Percentiles rank a stretch among this genome's conserved stretches.
Evolutionary conservation across 2,888 invertebrate species (phyloP).

Genomic region (Agrochola lychnidis): DNA sequence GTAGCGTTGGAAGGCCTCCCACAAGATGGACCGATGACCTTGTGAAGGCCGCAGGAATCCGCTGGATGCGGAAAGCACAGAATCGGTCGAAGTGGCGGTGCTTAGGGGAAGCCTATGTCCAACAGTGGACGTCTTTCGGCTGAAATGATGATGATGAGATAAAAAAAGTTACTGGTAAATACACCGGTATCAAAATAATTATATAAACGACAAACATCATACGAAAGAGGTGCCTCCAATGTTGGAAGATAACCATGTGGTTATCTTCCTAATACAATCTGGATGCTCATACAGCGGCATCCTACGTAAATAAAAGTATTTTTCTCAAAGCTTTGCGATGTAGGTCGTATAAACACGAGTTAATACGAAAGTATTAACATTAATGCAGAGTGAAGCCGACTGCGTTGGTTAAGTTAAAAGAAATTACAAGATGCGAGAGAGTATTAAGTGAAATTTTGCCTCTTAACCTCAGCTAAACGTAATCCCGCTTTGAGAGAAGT

Average conservation of each 20-base stretch:
- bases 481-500: constrained; percentile 73
- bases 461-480: constrained; percentile 72
- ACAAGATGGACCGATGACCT: too few relatives aligned
- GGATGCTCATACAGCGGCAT: constrained; percentile 7
- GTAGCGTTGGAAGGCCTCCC: too few relatives aligned
- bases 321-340: constrained; percentile 37
- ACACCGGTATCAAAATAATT: background rate
- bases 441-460: constrained; percentile 71
- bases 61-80: too few relatives aligned
- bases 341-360: constrained; percentile 39
- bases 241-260: too few relatives aligned
- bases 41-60: too few relatives aligned
- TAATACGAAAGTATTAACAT: constrained; percentile 56
- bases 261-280: constrained; percentile 26
- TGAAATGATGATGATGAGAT: too few relatives aligned
- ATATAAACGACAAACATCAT: constrained; percentile 5
- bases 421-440: constrained; percentile 71
- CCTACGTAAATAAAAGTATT: constrained; percentile 40
- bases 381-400: constrained; percentile 52
- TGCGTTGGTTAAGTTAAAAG: constrained; percentile 68
- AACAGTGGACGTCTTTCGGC: too few relatives aligned
- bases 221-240: constrained; percentile 4
- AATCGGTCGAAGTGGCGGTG: too few relatives aligned
- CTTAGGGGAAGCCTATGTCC: too few relatives aligned
- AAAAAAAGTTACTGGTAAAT: too few relatives aligned